phyloP scores from a whole-genome alignment of 2,888 invertebrate species.

The Caenorhabditis japonica region DNA sequence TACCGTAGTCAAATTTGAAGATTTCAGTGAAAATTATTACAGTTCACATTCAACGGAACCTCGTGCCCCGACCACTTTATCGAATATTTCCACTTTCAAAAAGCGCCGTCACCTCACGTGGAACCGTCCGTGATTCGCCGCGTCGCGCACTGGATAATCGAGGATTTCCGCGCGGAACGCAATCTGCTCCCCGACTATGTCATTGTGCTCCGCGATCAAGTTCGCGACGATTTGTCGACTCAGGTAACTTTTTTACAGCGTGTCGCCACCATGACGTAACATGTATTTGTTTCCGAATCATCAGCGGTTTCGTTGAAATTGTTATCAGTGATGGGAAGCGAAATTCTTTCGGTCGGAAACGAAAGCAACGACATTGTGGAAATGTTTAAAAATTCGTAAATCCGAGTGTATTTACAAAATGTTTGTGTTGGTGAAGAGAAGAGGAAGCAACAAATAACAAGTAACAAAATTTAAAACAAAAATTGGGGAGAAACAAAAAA shows the following conservation, averaged over 20 bases:
- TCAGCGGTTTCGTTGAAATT: too few species aligned
- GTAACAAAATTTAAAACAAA: conserved; percentile 20
- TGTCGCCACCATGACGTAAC: too few species aligned
- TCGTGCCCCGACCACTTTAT: conserved; percentile 32
- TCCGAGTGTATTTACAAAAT: conserved; percentile 44
- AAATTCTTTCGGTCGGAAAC: too few species aligned
- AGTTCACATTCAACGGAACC: conserved; percentile 47
- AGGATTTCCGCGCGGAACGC: conserved; percentile 25
- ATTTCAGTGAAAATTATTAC: too few species aligned
- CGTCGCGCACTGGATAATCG: conserved; percentile 28
- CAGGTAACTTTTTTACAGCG: conserved; percentile 6
- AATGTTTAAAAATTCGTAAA: conserved; percentile 6
- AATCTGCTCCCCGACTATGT: conserved; percentile 27
- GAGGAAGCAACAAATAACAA: conserved; percentile 36
- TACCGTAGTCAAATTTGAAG: too few species aligned
- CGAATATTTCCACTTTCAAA: conserved; percentile 47
- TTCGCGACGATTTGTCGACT: conserved; percentile 18
- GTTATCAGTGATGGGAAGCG: too few species aligned
- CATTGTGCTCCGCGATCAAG: conserved; percentile 37
- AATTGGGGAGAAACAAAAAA: conserved; percentile 2
- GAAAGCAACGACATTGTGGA: neutral
- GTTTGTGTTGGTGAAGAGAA: too few species aligned
- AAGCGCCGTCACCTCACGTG: conserved; percentile 9
- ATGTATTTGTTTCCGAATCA: too few species aligned
- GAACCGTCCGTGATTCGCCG: conserved; percentile 23